Percentiles rank a stretch among this genome's conserved stretches.
These are phyloP conservation scores for Temnothorax ravouxi DNA, from an alignment of 2,888 invertebrate genomes.

Conservation along the genomic window DNA sequence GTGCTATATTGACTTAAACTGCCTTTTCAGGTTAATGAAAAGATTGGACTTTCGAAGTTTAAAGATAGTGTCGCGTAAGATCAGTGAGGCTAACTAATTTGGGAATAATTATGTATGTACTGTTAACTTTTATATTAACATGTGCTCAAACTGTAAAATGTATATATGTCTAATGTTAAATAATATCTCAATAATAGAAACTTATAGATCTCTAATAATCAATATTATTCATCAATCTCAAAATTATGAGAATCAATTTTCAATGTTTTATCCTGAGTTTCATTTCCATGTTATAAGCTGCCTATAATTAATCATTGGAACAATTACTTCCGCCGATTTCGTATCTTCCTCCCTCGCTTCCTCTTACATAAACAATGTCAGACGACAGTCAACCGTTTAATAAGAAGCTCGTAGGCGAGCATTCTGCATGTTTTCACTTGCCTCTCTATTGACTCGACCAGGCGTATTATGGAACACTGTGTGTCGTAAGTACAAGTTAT, in stretches of 20 bases:
- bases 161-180: conserved; percentile 3
- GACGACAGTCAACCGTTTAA: conserved; percentile 23
- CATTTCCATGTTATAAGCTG: conserved; percentile 15
- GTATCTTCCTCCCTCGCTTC: background rate
- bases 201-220: background rate
- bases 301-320: conserved; percentile 28
- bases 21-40: background rate
- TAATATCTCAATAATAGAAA: conserved; percentile 15
- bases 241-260: background rate
- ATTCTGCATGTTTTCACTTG: conserved; percentile 20
- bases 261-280: background rate
- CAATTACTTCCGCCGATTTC: conserved; percentile 12
- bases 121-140: background rate
- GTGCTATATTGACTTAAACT: background rate
- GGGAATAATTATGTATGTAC: background rate
- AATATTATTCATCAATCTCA: background rate
- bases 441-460: conserved; percentile 53
- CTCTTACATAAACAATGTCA: conserved; percentile 33
- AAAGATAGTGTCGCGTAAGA: background rate
- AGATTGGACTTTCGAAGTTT: background rate
- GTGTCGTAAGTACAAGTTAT: conserved; percentile 71
- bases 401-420: conserved; percentile 23
- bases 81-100: background rate
- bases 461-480: conserved; percentile 68
- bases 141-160: background rate